phyloP scores from a whole-genome alignment of 1,140 invertebrate species.

The Coelopa frigida region DNA sequence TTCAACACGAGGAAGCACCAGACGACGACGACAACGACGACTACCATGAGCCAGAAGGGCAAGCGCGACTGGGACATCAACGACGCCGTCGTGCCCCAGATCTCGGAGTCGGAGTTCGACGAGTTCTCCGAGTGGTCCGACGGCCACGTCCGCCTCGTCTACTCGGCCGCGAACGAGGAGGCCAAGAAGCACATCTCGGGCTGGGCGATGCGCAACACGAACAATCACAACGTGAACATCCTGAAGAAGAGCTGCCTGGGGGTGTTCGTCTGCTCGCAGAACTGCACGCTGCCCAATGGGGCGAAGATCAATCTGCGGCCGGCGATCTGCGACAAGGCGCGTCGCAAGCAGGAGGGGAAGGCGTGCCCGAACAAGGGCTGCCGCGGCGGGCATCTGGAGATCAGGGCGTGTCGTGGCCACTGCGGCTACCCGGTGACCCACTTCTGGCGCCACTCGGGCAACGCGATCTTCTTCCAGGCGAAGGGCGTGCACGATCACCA shows the following conservation, averaged over 20 bases:
- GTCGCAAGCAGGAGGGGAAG: conserved; percentile 90
- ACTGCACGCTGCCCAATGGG: conserved; percentile 75
- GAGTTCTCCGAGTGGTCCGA: conserved; percentile 91
- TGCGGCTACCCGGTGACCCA: conserved; percentile 97
- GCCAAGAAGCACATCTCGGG: conserved; percentile 87
- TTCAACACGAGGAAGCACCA: conserved; percentile 9
- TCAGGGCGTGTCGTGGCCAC: conserved; percentile 87
- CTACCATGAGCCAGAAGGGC: conserved; percentile 17
- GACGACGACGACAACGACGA: no score
- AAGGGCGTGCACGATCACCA: conserved; percentile 95
- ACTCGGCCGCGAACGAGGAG: conserved; percentile 78
- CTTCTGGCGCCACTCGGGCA: conserved; percentile 93
- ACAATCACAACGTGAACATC: conserved; percentile 97
- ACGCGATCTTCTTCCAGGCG: conserved; percentile 94
- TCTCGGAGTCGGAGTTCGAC: conserved; percentile 69
- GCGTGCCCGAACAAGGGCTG: conserved; percentile 55
- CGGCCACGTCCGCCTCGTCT: conserved; percentile 83
- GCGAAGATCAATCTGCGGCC: conserved; percentile 82
- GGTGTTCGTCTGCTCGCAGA: conserved; percentile 81
- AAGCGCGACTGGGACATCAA: conserved; percentile 86
- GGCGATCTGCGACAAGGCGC: conserved; percentile 96
- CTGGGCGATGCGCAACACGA: conserved; percentile 98
- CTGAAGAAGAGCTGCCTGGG: conserved; percentile 96
- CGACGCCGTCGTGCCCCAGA: conserved; percentile 76
- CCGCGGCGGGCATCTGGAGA: conserved; percentile 79